Base-by-base conservation (phyloP, 2,888 invertebrate species). In the Temnothorax unifasciatus region DNA sequence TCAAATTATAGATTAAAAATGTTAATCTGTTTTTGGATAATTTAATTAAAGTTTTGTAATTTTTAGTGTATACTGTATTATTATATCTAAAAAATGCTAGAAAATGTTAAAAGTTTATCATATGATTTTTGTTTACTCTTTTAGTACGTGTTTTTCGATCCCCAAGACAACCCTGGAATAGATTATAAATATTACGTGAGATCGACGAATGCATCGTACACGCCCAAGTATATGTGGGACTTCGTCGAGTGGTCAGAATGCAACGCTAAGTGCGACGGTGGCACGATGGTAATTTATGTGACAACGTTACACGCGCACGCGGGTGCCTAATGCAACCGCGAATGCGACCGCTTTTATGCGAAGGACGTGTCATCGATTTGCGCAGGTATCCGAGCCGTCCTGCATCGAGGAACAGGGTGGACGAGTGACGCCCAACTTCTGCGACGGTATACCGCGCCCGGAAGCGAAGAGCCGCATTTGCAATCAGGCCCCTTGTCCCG, bases 181-280 rank as follows among this genome's bases (percentile, higher is more conserved):
- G 96, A 96, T 91, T 98, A 97, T 95, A 97, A 97, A 93, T 98
- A 98, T 95, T 98, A 97, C 8, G 96, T 97, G 85, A 81, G 61
- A 44, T 96, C 96, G 61, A 96, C 96, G 85, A 95, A 95, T 77
- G 95, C 96, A 91, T 95, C 95, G 21, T 95, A 96, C 86, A 93
- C 93, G 34, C 96, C 96, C 0, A 96, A 96, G 87, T 97, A 97
- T 95, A 94, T 95, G 63, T 98, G 98, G 98, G 96, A 97, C 69
- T 96, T 97, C 90, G 96, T 97, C 25, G 97, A 97, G 87, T 98
- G 98, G 98, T 96, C 97, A 6, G 96, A 97, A 21, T 98, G 98
- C 94, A 96, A 95, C 59, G 96, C 96, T 0, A 96, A 96, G 21
- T 98, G 98, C 95, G 98, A 98, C 11, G 96, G 97, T 85, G 98